Evolutionary conservation across 2,113 vertebrate species (phyloP).

Genomic region (Aix galericulata): DNA sequence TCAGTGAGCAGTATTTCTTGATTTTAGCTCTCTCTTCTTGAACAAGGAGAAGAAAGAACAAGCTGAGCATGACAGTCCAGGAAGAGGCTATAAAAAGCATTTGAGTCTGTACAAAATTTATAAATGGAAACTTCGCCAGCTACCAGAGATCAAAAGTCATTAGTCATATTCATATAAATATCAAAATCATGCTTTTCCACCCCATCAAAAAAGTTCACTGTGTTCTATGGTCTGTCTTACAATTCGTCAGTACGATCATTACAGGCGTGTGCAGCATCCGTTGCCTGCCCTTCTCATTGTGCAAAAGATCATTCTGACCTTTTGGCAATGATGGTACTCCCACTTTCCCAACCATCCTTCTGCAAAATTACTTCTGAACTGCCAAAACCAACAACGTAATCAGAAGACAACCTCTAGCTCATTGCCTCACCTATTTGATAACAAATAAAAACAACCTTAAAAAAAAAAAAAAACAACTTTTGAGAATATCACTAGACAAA

Average conservation of each 20-base stretch:
- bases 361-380: neutral
- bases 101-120: neutral
- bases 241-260: neutral
- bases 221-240: neutral
- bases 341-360: neutral
- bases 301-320: neutral
- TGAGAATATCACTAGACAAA: neutral
- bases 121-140: neutral
- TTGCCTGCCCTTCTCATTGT: neutral
- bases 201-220: neutral
- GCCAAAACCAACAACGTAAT: neutral
- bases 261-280: neutral
- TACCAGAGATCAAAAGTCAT: neutral
- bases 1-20: neutral
- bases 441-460: neutral
- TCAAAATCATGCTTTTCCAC: neutral
- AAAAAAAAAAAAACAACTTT: neutral
- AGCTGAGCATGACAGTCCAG: neutral
- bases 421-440: neutral
- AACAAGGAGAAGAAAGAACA: neutral
- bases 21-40: neutral
- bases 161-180: neutral
- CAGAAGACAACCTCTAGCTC: neutral
- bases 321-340: neutral
- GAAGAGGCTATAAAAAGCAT: neutral